phyloP scores from a whole-genome alignment of 2,113 vertebrate species.

The mouse (Mus musculus) region DNA sequence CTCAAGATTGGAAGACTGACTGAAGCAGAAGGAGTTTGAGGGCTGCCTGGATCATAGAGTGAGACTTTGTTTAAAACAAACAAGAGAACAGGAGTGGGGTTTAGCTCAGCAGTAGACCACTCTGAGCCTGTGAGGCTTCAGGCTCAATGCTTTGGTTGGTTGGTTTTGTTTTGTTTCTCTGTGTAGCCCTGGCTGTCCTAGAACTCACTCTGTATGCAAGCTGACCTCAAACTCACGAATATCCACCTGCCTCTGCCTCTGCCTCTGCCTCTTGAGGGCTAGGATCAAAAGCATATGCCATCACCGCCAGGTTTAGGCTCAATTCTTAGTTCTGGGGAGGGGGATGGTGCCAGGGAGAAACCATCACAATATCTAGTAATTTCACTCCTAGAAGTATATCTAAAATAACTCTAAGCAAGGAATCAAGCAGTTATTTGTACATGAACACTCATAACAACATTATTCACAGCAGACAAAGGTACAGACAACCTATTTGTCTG shows the following conservation, averaged over 20 bases:
- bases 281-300: background rate
- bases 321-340: background rate
- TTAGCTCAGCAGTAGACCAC: background rate
- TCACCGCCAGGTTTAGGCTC: too few relatives aligned
- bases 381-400: background rate
- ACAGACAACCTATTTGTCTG: background rate
- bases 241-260: background rate
- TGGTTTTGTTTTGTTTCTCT: background rate
- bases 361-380: background rate
- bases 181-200: background rate
- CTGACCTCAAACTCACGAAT: background rate
- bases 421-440: background rate
- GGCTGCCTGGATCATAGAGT: background rate
- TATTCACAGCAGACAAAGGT: background rate
- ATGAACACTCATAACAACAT: background rate
- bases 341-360: too few relatives aligned
- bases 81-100: background rate
- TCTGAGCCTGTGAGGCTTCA: too few relatives aligned
- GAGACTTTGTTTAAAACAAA: background rate
- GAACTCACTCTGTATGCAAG: background rate
- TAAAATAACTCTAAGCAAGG: background rate
- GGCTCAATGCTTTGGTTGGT: background rate
- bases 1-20: too few relatives aligned
- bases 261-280: background rate
- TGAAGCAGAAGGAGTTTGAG: background rate